Conservation (phyloP, 2,888 invertebrate genomes). For the Fragum fragum region DNA sequence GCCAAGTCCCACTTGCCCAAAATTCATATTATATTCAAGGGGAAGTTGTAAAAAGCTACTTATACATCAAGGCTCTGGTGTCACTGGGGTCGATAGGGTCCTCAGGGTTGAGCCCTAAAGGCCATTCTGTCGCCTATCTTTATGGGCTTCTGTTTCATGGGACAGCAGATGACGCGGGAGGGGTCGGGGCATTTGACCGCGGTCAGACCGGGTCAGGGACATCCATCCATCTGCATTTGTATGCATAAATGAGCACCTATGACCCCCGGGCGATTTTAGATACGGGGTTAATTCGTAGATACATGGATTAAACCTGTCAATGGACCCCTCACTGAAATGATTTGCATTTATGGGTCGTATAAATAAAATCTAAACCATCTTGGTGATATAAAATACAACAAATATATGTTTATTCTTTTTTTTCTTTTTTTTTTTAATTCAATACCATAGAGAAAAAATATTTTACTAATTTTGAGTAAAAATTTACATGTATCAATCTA, state of each 20-base stretch:
- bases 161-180: constrained; percentile 28
- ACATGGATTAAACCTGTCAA: not conserved
- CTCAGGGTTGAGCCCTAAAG: constrained; percentile 24
- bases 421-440: no score
- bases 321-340: not conserved
- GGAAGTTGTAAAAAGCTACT: constrained; percentile 8
- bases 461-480: no score
- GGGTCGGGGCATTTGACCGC: constrained; percentile 28
- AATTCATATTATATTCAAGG: no score
- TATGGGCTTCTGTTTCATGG: constrained; percentile 26
- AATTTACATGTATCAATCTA: no score
- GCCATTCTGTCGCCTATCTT: constrained; percentile 27
- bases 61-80: not conserved
- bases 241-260: constrained; percentile 1
- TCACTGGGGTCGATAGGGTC: constrained; percentile 5
- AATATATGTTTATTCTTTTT: no score
- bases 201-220: constrained; percentile 36
- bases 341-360: not conserved
- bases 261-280: not conserved
- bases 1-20: no score
- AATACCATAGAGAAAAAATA: no score
- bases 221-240: constrained; percentile 17
- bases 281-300: constrained; percentile 3
- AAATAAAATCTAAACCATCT: not conserved
- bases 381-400: no score